Evolutionary conservation across 1,140 invertebrate genomes (phyloP), one percentile per base, ranked within the genome.

Genomic region (Micrasema minimum): DNA sequence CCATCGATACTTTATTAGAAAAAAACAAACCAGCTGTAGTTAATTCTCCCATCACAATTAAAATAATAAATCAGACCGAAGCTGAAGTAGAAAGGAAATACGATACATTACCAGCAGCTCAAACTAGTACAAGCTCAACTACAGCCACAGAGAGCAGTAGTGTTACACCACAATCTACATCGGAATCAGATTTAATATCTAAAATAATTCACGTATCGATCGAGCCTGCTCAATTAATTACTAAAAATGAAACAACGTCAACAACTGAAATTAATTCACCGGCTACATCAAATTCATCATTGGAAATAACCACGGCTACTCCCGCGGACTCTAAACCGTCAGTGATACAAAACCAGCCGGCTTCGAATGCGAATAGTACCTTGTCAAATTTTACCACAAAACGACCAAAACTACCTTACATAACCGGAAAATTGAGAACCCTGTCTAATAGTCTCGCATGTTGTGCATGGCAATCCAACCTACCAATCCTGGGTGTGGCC

Each of bases 401-500:
- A 57, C 65, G 80, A 76, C 73, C 79, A 12, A 84, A 83, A 78
- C 81, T 81, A 55, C 77, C 77, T 18, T 82, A 83, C 62, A 78
- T 79, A 48, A 79, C 22, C 37, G 51, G 37, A 67, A 41, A 23
- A 51, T 46, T 14, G 41, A 51, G 48, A 16, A 22, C 18, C 45
- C 62, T 46, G n/a, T n/a, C 20, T 50, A 50, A 66, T 9, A 31
- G 23, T 35, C 41, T 64, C 64, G 16, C 23, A 64, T 6, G 26
- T 31, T 10, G 35, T 62, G 64, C 64, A 51, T 66, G 64, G 46
- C 64, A 45, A 66, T 66, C 46, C 43, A 51, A 66, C 37, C 64
- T 10, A 41, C 35, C 22, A 14, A 35, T 10, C 66, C 66, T 69
- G 66, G 66, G 66, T 61, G 66, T 69, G 66, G 66, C 48, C n/a